A percentile compares a stretch with the other conserved stretches of the same genome.
Conservation (phyloP, 2,113 vertebrate genomes). For the Indicator maculatus region DNA sequence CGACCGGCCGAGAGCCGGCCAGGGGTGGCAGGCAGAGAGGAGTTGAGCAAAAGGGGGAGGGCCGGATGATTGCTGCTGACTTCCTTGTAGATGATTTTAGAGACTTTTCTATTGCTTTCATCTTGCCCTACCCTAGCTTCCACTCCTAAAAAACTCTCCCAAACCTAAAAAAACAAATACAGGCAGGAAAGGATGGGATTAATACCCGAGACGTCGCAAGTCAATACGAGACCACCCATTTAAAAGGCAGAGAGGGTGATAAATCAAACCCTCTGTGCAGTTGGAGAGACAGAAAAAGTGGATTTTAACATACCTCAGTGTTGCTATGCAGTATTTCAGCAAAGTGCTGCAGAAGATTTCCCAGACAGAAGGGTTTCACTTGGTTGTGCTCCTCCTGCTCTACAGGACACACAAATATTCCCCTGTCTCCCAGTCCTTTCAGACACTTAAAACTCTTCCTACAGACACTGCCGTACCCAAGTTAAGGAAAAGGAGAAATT, state of each 20-base stretch:
- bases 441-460: neutral
- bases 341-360: neutral
- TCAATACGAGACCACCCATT: neutral
- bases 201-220: neutral
- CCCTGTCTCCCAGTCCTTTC: neutral
- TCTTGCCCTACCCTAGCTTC: neutral
- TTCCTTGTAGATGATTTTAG: slow-evolving; percentile 68
- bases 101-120: slow-evolving; percentile 6
- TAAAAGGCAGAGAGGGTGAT: neutral
- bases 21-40: slow-evolving; percentile 40
- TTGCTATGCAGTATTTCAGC: neutral
- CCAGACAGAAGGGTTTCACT: neutral
- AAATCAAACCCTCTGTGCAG: neutral
- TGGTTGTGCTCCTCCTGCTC: neutral
- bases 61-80: slow-evolving; percentile 30
- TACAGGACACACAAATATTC: neutral
- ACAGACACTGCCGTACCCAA: neutral
- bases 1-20: rapidly evolving
- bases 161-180: neutral
- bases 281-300: neutral
- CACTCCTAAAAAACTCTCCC: neutral
- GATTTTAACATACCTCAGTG: neutral
- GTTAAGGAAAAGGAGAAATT: neutral
- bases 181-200: neutral
- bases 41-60: slow-evolving; percentile 67